phyloP scores from a whole-genome alignment of 2,797 vertebrate species.

The Coregonus ussuriensis region DNA sequence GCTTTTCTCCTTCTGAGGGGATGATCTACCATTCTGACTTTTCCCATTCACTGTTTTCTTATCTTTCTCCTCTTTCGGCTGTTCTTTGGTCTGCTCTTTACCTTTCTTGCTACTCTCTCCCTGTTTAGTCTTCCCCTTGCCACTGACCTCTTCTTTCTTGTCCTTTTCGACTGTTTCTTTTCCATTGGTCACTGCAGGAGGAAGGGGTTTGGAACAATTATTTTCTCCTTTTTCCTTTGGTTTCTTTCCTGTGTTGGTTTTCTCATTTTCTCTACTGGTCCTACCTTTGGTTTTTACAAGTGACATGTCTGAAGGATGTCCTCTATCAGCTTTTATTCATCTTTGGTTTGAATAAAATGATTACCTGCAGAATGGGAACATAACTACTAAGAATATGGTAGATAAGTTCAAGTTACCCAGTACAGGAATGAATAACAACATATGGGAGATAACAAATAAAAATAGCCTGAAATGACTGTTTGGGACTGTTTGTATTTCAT shows the following conservation, averaged over 20 bases:
- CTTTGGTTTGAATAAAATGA: background rate
- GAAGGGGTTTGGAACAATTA: constrained; percentile 26
- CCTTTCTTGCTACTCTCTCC: constrained; percentile 29
- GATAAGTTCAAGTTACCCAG: background rate
- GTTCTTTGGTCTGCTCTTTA: constrained; percentile 14
- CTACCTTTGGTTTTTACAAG: constrained; percentile 55
- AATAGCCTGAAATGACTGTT: background rate
- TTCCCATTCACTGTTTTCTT: constrained; percentile 41
- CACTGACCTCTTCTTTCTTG: constrained; percentile 29
- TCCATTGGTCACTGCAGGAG: constrained; percentile 21
- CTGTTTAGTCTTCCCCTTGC: constrained; percentile 22
- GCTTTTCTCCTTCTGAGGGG: constrained; percentile 21
- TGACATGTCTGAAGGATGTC: constrained; percentile 50
- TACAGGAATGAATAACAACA: too few relatives aligned
- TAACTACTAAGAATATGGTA: background rate
- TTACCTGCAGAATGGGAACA: background rate
- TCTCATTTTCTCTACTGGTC: constrained; percentile 45
- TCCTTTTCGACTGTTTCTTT: constrained; percentile 30
- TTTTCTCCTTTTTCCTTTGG: constrained; percentile 46
- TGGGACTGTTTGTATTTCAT: too few relatives aligned
- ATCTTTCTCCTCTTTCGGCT: constrained; percentile 22
- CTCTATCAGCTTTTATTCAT: background rate
- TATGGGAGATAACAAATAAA: too few relatives aligned
- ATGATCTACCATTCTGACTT: constrained; percentile 25
- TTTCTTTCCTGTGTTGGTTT: constrained; percentile 38